These are phyloP conservation scores for Prolemur simus DNA, from an alignment of 2,113 vertebrate genomes.

Conservation along the genomic window DNA sequence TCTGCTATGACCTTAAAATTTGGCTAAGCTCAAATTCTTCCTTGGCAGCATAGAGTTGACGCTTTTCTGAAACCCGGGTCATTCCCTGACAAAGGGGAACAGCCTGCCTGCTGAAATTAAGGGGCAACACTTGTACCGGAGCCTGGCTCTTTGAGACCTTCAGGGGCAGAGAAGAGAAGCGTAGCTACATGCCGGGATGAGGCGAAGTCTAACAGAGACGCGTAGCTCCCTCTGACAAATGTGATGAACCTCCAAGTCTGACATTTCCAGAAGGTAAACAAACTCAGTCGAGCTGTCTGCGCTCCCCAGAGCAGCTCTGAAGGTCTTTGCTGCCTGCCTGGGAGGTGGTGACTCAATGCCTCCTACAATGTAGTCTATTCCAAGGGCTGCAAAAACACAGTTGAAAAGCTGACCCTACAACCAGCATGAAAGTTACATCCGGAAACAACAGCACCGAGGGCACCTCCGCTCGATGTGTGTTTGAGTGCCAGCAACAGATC, in stretches of 20 bases:
- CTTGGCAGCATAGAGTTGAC: neutral
- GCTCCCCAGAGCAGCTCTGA: constrained; percentile 19
- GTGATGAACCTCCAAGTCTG: constrained; percentile 72
- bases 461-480: neutral
- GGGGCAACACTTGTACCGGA: rapidly evolving
- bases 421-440: neutral
- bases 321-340: constrained; percentile 44
- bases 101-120: rapidly evolving
- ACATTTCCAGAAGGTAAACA: constrained; percentile 64
- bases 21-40: neutral
- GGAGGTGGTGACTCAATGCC: constrained; percentile 48
- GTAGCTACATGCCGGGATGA: neutral
- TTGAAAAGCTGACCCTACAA: neutral
- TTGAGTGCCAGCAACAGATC: rapidly evolving
- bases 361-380: neutral
- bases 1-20: neutral
- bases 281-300: neutral
- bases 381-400: neutral
- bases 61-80: rapidly evolving
- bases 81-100: too few relatives aligned
- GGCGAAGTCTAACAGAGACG: neutral
- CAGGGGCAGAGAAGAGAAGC: neutral
- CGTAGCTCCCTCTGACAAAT: constrained; percentile 38
- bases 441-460: neutral
- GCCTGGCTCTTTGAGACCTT: neutral